Base-by-base conservation (phyloP, 2,113 vertebrate genomes). In the Hemicordylus capensis region DNA sequence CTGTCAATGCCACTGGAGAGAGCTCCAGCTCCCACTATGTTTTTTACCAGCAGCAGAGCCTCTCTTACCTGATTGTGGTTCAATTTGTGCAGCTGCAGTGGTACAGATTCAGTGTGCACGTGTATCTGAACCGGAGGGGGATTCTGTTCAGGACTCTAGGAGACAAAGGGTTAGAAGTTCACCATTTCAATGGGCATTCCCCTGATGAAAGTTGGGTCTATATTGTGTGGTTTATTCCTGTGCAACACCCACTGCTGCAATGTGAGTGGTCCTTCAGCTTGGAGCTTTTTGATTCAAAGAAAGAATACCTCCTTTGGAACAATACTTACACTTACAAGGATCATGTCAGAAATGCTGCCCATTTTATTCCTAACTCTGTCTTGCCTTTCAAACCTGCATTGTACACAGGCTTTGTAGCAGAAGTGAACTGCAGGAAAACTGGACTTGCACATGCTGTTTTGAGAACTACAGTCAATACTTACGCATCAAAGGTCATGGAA, bases 171-270 rank as follows among this genome's bases (percentile, higher is more conserved):
- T 66, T 90, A 14, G 88, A 94, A 69, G 69, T 91, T 28, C 89
- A 87, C 0, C 0, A 94, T 80, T 94, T 91, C 76, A 94, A 79
- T 0, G 5, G 0, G 7, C 79, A 83, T 74, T 10, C 70, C 6
- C 84, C 66, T 6, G 44, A 75, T 54, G 39, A 83, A 10, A 86
- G 46, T 12, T 87, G 42, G 1, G 86, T 76, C 54, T 89, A 93
- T 1, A 80, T 91, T 37, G 87, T 89, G 10, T 93, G 93, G 96
- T 92, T 92, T 78, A 78, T 91, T 76, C 92, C 88, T 7, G 42
- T 59, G 28, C 93, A 85, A 26, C 90, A 88, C 78, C 83, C 88
- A 0, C 80, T 73, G 19, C 61, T 92, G 12, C 87, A 84, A 2
- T 94, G 80, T 0, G 58, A 92, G 42, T 93, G 96, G 96, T 72